Base-by-base conservation (phyloP, 1,140 invertebrate genomes). In the Orius insidiosus region DNA sequence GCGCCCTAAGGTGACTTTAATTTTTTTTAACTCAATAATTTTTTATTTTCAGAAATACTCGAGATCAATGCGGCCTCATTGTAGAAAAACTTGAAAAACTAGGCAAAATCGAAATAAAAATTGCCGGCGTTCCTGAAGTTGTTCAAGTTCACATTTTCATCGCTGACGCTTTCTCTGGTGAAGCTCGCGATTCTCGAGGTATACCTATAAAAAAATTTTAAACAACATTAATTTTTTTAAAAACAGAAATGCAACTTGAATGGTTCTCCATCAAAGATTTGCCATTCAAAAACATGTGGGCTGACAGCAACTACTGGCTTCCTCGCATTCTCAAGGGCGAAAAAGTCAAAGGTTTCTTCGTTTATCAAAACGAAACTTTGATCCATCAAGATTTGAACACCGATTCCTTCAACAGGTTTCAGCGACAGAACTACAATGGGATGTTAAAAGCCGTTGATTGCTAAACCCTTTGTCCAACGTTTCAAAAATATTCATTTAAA, bases 101-200 rank as follows among this genome's bases (percentile, higher is more conserved):
- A 45, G 71, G 67, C 16, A 48, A 64, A 10, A 58, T 73, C n/a
- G 60, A 64, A 45, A 72, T 74, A 59, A 65, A 70, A 55, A 71
- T 70, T 59, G 58, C 63, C 9, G 64, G 61, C 11, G 60, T 68
- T 18, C 62, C 65, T n/a, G 58, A 63, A 33, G 49, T 68, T 11
- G 44, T 71, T 47, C 64, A 72, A 53, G 68, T 71, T n/a, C 69
- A 72, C 49, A 61, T 72, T 7, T 74, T 69, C 56, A 58, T 59
- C 8, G 56, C 63, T 5, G 48, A 51, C 1, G 45, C 54, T 2
- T 70, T 58, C 52, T 46, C 48, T 7, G 69, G 69, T 13, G 52
- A 61, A 45, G 59, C 61, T 7, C 47, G 44, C 37, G 68, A 71
- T 54, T 60, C 60, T 39, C 60, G 63, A 53, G 69, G 69, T 57